Evolutionary conservation across 2,113 vertebrate species (phyloP), one percentile per base, ranked within the genome.

Genomic region (Dicerorhinus sumatrensis): DNA sequence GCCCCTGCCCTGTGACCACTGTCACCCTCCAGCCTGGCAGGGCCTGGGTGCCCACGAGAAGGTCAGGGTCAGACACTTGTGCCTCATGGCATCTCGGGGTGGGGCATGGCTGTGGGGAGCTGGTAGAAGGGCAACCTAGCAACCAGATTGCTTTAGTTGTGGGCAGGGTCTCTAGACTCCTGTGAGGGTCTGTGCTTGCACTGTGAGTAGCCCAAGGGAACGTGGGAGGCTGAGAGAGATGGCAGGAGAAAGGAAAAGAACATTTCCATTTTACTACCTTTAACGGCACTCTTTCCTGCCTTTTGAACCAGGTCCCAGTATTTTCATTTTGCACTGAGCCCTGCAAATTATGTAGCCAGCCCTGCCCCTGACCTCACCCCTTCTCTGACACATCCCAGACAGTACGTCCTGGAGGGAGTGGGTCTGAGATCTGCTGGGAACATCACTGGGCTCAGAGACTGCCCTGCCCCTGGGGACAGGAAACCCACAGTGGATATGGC

Each of bases 321-420:
- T 81, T 90, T 94, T 62, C 63, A 65, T 86, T 97, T 92, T 90
- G 46, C 29, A 42, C 6, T 8, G 72, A 17, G 56, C 60, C 51
- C 7, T 0, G 5, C 29, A 51, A 69, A 90, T 82, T 27, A 75
- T 1, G 21, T 79, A 36, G 73, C 73, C 2, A 1, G 27, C n/a
- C 56, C 72, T 73, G 85, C 81, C n/a, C 33, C 76, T 23, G 13
- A 75, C 58, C 7, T 58, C 60, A 54, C 20, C 27, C 56, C 58
- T 93, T 39, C 73, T 72, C 56, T 27, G 69, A 63, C n/a, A 8
- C 1, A 29, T 76, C 90, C 36, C 42, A 62, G 62, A 88, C 2
- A 8, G 75, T 9, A 7, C 46, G 17, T 80, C 18, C 81, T 46
- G 36, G 72, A 90, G 60, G 60, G 14, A 33, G 20, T 60, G 90